Percentiles rank a stretch among this genome's conserved stretches.
phyloP scores from a whole-genome alignment of 2,888 invertebrate species.

The Orthosia gothica region DNA sequence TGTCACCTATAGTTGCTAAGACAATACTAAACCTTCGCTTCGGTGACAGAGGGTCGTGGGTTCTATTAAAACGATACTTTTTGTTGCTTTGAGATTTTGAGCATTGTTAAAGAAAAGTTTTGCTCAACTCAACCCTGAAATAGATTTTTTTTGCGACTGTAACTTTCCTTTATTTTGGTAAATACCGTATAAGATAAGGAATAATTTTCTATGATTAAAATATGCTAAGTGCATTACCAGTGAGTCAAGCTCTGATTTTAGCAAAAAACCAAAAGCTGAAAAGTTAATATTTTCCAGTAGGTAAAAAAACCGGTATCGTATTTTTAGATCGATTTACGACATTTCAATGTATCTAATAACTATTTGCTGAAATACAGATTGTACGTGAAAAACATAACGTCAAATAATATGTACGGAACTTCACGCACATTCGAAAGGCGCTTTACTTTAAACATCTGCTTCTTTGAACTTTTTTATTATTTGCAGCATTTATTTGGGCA shows the following conservation, averaged over 20 bases:
- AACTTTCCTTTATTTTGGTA: no score
- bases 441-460: conserved; percentile 1
- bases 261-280: no score
- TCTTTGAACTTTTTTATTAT: conserved; percentile 38
- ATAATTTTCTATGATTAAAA: no score
- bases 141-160: no score
- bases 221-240: no score
- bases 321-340: no score
- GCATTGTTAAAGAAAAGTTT: conserved; percentile 2
- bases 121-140: not conserved
- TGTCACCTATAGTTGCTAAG: conserved; percentile 24
- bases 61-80: not conserved
- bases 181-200: no score
- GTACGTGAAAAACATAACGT: not conserved
- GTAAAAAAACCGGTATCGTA: no score
- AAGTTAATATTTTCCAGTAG: no score
- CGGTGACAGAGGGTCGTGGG: conserved; percentile 45
- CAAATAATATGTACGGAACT: conserved; percentile 31
- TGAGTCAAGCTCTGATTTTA: no score
- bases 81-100: conserved; percentile 14
- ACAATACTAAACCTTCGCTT: conserved; percentile 60
- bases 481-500: conserved; percentile 54
- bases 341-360: no score
- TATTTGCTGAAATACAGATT: no score
- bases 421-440: conserved; percentile 20